Base-by-base conservation (phyloP, 2,888 invertebrate species). In the Nebria salina region DNA sequence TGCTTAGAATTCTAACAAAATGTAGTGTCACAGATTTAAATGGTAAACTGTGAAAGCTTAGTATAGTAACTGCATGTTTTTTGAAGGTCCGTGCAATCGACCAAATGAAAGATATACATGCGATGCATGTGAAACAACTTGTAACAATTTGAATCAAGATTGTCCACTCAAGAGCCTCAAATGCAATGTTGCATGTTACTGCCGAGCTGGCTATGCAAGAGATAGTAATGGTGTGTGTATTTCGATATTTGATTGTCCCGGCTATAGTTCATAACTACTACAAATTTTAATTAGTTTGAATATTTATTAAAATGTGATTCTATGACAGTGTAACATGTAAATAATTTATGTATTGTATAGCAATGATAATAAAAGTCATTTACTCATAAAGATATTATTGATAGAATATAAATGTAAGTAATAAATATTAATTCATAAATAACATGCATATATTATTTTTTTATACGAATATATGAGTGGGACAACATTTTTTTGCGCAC, bases 21-120 rank as follows among this genome's bases (percentile, higher is more conserved):
- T 34, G 34, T 34, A 34, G 34, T 34, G 5, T 34, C 34, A 34
- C 34, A 34, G 34, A 34, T 34, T 34, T 1, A 0, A 2, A 34
- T 34, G 34, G 34, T 34, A 54, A 11, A 54, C 13, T 54, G 8
- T 11, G 13, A 2, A 3, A 54, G 54, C 8, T 7, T 54, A 11
- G 54, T 54, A 54, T 8, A 11, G 8, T 54, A 54, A 54, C 54
- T 13, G 54, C 54, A 54, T 54, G 54, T 54, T 54, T 54, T 54
- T 54, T 54, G 54, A 76, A 81, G 81, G 81, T 81, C 81, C 81
- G 11, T 81, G 81, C 65, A 66, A 72, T 25, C 42, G 66, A 54
- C 76, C 76, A 65, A 74, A 81, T 42, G 81, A 81, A 76, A 66
- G 72, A 8, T 81, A 65, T 42, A 26, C 73, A 41, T 81, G 81